Percentiles rank a stretch among this genome's conserved stretches.
These are phyloP conservation scores for Xenops minutus DNA, from an alignment of 2,797 vertebrate genomes.

Conservation along the genomic window DNA sequence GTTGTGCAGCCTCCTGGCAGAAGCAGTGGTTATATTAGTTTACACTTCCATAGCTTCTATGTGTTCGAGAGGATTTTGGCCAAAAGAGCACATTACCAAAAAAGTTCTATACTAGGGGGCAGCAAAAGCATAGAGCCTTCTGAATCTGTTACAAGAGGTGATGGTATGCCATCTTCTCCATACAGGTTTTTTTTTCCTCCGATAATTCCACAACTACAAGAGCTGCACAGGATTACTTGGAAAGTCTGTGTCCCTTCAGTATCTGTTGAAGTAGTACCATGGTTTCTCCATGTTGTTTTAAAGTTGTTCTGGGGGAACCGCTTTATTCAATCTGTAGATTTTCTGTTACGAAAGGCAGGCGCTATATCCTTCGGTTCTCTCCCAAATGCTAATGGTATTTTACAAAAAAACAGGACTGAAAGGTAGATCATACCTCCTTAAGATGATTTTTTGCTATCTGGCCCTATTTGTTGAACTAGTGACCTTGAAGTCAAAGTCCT, in stretches of 20 bases:
- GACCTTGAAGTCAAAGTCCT: conserved; percentile 26
- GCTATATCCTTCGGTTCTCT: not conserved
- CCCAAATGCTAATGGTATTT: not conserved
- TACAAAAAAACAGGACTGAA: not conserved
- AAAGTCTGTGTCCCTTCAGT: not conserved
- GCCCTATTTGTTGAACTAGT: not conserved
- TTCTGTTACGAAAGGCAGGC: not conserved
- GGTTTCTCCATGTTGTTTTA: not conserved
- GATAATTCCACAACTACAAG: not conserved
- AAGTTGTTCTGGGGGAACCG: not conserved
- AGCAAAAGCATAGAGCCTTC: not conserved
- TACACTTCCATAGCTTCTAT: not conserved
- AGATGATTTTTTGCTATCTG: not conserved
- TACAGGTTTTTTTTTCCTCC: not conserved
- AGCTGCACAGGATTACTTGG: not conserved
- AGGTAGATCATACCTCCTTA: not conserved
- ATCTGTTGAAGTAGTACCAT: not conserved
- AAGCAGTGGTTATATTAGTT: not conserved
- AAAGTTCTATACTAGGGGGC: not conserved
- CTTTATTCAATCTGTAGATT: not conserved
- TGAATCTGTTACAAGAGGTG: not conserved
- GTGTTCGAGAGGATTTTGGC: not conserved
- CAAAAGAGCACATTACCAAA: not conserved
- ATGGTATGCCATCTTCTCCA: not conserved
- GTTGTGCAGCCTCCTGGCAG: not conserved